Conservation (phyloP, 1,140 invertebrate species). For the Drosophila busckii region DNA sequence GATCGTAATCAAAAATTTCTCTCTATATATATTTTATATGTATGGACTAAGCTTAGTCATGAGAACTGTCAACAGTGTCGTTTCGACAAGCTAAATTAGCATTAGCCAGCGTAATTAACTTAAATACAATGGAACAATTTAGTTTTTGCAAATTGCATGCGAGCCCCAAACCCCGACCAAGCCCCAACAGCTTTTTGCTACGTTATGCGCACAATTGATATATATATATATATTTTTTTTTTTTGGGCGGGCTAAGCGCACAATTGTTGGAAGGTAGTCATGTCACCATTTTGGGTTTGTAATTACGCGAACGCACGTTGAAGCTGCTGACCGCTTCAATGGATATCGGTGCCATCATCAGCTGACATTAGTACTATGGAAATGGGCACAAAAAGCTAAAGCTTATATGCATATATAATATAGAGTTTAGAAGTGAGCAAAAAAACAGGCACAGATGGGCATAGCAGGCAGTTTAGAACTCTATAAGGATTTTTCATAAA, state of each 20-base stretch:
- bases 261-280: not conserved
- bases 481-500: too few relatives aligned
- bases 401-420: too few relatives aligned
- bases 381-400: too few relatives aligned
- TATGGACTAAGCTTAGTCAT: slow-evolving; percentile 36
- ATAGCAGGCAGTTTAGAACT: too few relatives aligned
- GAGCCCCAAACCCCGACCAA: not conserved
- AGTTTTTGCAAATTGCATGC: slow-evolving; percentile 67
- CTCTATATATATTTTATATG: not conserved
- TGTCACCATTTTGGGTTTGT: slow-evolving; percentile 58
- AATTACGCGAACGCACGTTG: slow-evolving; percentile 68
- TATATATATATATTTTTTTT: too few relatives aligned
- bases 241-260: slow-evolving; percentile 22
- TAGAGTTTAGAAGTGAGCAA: too few relatives aligned
- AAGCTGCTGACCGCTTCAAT: slow-evolving; percentile 54
- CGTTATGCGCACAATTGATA: slow-evolving; percentile 53
- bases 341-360: slow-evolving; percentile 47
- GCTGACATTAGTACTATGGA: too few relatives aligned
- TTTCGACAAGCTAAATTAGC: slow-evolving; percentile 62
- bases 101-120: slow-evolving; percentile 76
- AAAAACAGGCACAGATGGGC: too few relatives aligned
- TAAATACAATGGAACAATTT: slow-evolving; percentile 77
- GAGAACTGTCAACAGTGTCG: slow-evolving; percentile 47
- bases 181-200: not conserved
- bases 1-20: too few relatives aligned